Base-by-base conservation (phyloP, 30 jellyfish, hydroid and myxozoan genomes). In the Mastigias papua region DNA sequence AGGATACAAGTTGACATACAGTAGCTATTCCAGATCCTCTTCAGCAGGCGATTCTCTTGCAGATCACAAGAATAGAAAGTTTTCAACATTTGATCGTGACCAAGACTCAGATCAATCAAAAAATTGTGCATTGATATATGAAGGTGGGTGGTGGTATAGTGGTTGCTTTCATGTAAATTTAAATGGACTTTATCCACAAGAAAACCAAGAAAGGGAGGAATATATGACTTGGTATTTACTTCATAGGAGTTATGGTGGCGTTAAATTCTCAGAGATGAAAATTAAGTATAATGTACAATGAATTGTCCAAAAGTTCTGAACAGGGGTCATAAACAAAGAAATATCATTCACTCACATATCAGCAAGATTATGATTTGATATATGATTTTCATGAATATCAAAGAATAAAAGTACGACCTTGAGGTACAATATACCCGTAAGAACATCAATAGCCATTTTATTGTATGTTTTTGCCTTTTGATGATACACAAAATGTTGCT, bases 91-190 rank as follows among this genome's bases (percentile, higher is more conserved):
- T 19, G 91, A 82, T 35, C 57, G 74, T 20, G 91, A 82, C 34
- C 48, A 82, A 5, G 91, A 82, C 60, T 61, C 51, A n/a, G 75
- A 70, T 16, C 54, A 37, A 11, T 34, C 84, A 10, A n/a, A 25
- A 21, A 82, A 46, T 22, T 82, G 84, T 69, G 84, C 91, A 0
- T 0, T 19, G 65, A 49, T 62, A 1, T 71, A 54, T 20, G 77
- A 37, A 2, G 91, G 91, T 10, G 78, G 76, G 26, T 82, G 91
- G 91, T 82, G 84, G 91, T 72, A 66, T 58, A 82, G 25, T 21
- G 35, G 71, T 0, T 82, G 91, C 63, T 65, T 66, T 28, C 33
- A 82, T 27, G 66, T 84, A 1, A 58, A 37, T 0, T 71, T 82
- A 31, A 82, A 82, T 68, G 91, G 32, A n/a, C 27, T 75, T 2